Conservation (phyloP, 1,140 invertebrate genomes). For the Zaprionus taronus region DNA sequence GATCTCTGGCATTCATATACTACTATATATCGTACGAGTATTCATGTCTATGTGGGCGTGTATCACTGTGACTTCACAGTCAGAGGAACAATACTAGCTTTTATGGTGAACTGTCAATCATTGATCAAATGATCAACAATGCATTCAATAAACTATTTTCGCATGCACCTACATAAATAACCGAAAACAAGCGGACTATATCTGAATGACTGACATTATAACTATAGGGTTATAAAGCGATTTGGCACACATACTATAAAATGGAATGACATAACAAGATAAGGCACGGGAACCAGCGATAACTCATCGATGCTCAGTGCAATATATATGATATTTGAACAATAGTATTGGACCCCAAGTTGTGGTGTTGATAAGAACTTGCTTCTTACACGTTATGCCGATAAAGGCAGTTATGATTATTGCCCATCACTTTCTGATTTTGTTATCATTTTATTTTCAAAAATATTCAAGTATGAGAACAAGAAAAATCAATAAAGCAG, state of each 20-base stretch:
- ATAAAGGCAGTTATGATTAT: conserved; percentile 17
- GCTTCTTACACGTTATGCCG: not conserved
- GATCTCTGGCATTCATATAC: conserved; percentile 6
- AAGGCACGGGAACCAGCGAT: conserved; percentile 34
- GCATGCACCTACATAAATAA: conserved; percentile 47
- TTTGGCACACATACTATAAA: conserved; percentile 51
- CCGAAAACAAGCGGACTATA: conserved; percentile 45
- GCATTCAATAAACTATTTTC: conserved; percentile 56
- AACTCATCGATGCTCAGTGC: conserved; percentile 29
- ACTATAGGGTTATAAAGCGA: conserved; percentile 56
- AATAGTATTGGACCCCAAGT: not conserved
- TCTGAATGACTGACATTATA: conserved; percentile 53
- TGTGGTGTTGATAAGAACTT: conserved; percentile 1
- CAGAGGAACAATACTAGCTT: conserved; percentile 29
- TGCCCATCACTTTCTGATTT: not conserved
- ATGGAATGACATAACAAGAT: conserved; percentile 56
- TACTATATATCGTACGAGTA: not conserved
- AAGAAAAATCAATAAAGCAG: conserved; percentile 10
- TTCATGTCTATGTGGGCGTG: conserved; percentile 11
- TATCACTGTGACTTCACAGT: conserved; percentile 25
- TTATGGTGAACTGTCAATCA: conserved; percentile 60
- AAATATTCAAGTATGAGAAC: not conserved
- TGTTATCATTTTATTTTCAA: not conserved
- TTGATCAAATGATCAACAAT: conserved; percentile 33
- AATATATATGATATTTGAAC: conserved; percentile 21